Percentiles rank a stretch among this genome's conserved stretches.
phyloP scores from a whole-genome alignment of 2,888 invertebrate genomes.

The Pristionchus maxplancki region DNA sequence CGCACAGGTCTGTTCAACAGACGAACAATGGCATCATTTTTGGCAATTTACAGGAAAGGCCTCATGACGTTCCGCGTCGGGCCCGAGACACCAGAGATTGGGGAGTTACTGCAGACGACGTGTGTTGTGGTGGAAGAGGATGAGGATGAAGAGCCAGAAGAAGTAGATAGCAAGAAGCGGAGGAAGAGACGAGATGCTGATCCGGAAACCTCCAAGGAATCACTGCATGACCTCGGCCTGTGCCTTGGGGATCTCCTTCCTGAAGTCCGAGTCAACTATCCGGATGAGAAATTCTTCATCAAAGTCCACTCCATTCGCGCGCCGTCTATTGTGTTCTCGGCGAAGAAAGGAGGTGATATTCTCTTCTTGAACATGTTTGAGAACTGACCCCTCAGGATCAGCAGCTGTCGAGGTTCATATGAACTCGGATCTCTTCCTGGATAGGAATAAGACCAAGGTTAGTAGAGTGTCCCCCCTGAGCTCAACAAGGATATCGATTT shows the following conservation, averaged over 20 bases:
- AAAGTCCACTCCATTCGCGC: constrained; percentile 55
- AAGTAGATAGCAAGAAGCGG: not conserved
- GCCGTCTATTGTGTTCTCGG: constrained; percentile 67
- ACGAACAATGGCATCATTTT: no score
- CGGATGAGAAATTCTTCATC: constrained; percentile 56
- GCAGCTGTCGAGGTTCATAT: not conserved
- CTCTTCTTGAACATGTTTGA: not conserved
- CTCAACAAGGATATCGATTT: not conserved
- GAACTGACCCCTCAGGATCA: not conserved
- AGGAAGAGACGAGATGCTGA: not conserved
- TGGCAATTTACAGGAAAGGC: constrained; percentile 61
- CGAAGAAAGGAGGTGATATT: constrained; percentile 60
- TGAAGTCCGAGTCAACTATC: constrained; percentile 72
- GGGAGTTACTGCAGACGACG: constrained; percentile 75
- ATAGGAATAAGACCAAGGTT: not conserved
- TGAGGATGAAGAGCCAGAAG: not conserved
- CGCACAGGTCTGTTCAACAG: constrained; percentile 60
- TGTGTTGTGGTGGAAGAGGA: constrained; percentile 64
- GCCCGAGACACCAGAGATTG: constrained; percentile 76
- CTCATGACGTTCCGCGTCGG: constrained; percentile 74
- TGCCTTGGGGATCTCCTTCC: constrained; percentile 76
- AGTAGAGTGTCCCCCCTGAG: not conserved
- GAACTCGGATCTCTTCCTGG: not conserved
- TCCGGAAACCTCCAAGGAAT: constrained; percentile 50
- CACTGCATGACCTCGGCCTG: constrained; percentile 71